Evolutionary conservation across 2,797 vertebrate genomes (phyloP).

Genomic region (Glossophaga mutica): DNA sequence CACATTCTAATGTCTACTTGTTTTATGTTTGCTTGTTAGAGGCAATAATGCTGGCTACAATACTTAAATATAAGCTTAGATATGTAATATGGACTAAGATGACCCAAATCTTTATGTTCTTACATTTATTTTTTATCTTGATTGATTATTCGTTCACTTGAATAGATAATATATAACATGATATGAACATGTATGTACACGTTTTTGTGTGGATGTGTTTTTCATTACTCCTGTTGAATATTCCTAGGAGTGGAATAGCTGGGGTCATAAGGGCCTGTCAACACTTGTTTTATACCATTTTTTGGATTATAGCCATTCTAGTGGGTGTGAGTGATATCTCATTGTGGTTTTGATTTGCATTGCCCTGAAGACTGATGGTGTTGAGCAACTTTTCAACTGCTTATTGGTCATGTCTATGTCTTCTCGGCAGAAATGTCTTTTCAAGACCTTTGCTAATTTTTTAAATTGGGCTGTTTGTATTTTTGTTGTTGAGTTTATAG

Average conservation of each 20-base stretch:
- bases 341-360: not conserved
- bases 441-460: not conserved
- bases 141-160: not conserved
- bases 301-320: not conserved
- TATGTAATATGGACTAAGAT: not conserved
- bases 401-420: not conserved
- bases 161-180: not conserved
- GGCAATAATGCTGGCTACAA: not conserved
- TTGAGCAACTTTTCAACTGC: not conserved
- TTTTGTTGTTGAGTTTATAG: conserved; percentile 9
- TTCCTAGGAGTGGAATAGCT: not conserved
- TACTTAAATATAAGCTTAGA: not conserved
- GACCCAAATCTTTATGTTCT: not conserved
- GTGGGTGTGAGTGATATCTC: not conserved
- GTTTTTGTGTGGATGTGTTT: not conserved
- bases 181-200: not conserved
- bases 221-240: not conserved
- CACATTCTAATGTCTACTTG: not conserved
- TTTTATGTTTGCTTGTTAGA: not conserved
- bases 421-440: not conserved
- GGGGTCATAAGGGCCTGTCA: not conserved
- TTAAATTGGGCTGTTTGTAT: not conserved
- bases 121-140: not conserved
- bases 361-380: not conserved
- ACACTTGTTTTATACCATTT: not conserved